phyloP scores from a whole-genome alignment of 1,140 invertebrate species.

The Drosophila guanche region DNA sequence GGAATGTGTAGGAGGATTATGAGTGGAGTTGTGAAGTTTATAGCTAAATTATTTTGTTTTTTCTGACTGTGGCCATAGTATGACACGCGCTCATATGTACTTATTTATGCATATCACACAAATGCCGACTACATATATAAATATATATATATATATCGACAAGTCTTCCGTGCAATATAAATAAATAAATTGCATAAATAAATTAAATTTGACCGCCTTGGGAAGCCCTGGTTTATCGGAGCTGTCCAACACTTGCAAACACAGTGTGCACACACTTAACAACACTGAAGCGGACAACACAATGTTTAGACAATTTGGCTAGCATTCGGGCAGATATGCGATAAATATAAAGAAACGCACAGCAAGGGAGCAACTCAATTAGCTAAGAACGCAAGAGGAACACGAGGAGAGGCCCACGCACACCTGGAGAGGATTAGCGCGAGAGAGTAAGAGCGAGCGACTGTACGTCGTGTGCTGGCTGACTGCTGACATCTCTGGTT shows the following conservation, averaged over 20 bases:
- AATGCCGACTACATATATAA: constrained; percentile 22
- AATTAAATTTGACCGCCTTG: background rate
- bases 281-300: too few relatives aligned
- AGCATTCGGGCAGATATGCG: constrained; percentile 54
- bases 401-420: constrained; percentile 23
- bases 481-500: constrained; percentile 38
- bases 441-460: too few relatives aligned
- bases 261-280: too few relatives aligned
- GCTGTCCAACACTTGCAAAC: too few relatives aligned
- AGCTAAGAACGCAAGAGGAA: constrained; percentile 7
- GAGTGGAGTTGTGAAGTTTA: background rate
- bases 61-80: constrained; percentile 51
- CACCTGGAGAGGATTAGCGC: too few relatives aligned
- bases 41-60: constrained; percentile 19
- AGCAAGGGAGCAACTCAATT: constrained; percentile 35
- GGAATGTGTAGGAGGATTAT: constrained; percentile 67
- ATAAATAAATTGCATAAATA: background rate
- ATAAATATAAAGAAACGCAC: constrained; percentile 59
- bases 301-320: too few relatives aligned
- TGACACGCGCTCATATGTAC: constrained; percentile 18
- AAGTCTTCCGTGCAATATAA: constrained; percentile 47
- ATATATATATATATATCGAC: background rate
- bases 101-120: constrained; percentile 47
- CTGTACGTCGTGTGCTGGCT: background rate
- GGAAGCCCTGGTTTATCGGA: too few relatives aligned